A percentile compares a stretch with the other conserved stretches of the same genome.
These are phyloP conservation scores for Caradrina clavipalpis DNA, from an alignment of 2,888 invertebrate species.

Conservation along the genomic window DNA sequence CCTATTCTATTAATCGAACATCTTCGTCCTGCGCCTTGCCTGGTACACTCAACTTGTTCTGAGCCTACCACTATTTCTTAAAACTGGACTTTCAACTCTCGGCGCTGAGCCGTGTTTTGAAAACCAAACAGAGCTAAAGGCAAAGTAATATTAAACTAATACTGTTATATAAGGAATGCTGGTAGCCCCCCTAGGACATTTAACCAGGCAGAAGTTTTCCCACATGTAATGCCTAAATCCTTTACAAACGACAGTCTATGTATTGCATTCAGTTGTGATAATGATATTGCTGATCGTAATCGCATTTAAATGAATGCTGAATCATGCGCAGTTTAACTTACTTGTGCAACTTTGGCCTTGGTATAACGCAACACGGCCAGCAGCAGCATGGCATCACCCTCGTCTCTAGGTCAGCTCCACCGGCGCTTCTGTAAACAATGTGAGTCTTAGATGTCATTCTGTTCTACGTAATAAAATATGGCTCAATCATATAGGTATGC, in stretches of 20 bases:
- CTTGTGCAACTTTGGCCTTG: conserved; percentile 90
- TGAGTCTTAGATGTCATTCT: not conserved
- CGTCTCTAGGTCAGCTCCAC: conserved; percentile 91
- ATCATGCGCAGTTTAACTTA: conserved; percentile 72
- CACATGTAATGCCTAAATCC: too few species aligned
- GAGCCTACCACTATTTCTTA: too few species aligned
- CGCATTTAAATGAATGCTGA: conserved; percentile 32
- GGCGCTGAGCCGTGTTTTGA: too few species aligned
- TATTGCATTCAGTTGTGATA: not conserved
- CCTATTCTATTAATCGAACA: not conserved
- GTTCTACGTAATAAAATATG: not conserved
- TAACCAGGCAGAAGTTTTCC: too few species aligned
- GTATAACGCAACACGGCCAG: conserved; percentile 93
- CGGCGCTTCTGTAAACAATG: conserved; percentile 83
- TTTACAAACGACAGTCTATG: too few species aligned
- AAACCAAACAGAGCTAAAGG: too few species aligned
- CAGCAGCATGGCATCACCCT: conserved; percentile 94
- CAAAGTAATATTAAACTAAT: too few species aligned
- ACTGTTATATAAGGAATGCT: too few species aligned
- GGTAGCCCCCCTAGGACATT: too few species aligned
- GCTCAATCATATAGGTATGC: not conserved
- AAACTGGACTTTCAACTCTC: too few species aligned
- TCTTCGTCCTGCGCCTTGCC: not conserved
- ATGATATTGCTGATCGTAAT: conserved; percentile 3
- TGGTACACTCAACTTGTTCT: not conserved